Evolutionary conservation across 1,140 invertebrate species (phyloP).

Genomic region (Drosophila navojoa): DNA sequence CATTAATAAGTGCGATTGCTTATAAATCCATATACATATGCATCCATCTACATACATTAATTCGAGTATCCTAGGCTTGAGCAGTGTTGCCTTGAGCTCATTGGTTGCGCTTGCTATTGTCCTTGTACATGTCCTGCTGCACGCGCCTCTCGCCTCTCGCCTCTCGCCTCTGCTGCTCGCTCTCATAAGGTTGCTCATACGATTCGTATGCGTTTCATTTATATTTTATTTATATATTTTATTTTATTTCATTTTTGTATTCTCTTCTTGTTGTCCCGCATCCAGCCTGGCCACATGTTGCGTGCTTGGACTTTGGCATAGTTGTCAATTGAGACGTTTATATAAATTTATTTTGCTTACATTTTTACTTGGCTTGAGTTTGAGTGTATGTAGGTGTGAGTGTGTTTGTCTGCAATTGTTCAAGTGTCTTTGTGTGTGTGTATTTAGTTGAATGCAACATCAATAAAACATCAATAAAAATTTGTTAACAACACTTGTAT

Average conservation of each 20-base stretch:
- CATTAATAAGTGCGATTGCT: slow-evolving; percentile 72
- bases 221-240: no score
- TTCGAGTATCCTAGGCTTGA: not conserved
- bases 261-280: not conserved
- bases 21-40: slow-evolving; percentile 2
- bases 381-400: slow-evolving; percentile 28
- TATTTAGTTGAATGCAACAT: slow-evolving; percentile 70
- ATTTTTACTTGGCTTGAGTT: slow-evolving; percentile 6
- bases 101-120: slow-evolving; percentile 55
- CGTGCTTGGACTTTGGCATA: slow-evolving; percentile 37
- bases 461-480: slow-evolving; percentile 72
- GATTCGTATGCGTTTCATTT: not conserved
- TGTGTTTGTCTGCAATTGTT: slow-evolving; percentile 20
- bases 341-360: slow-evolving; percentile 19
- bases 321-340: slow-evolving; percentile 24
- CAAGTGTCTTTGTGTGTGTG: slow-evolving; percentile 5
- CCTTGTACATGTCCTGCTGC: slow-evolving; percentile 16
- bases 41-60: not conserved
- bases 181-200: not conserved
- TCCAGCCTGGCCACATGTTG: slow-evolving; percentile 7
- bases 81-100: slow-evolving; percentile 51
- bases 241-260: no score
- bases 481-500: slow-evolving; percentile 79
- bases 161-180: not conserved
- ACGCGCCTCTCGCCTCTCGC: no score